Percentiles rank a stretch among this genome's conserved stretches.
These are phyloP conservation scores for Probosciger aterrimus DNA, from an alignment of 2,113 vertebrate species.

Conservation along the genomic window DNA sequence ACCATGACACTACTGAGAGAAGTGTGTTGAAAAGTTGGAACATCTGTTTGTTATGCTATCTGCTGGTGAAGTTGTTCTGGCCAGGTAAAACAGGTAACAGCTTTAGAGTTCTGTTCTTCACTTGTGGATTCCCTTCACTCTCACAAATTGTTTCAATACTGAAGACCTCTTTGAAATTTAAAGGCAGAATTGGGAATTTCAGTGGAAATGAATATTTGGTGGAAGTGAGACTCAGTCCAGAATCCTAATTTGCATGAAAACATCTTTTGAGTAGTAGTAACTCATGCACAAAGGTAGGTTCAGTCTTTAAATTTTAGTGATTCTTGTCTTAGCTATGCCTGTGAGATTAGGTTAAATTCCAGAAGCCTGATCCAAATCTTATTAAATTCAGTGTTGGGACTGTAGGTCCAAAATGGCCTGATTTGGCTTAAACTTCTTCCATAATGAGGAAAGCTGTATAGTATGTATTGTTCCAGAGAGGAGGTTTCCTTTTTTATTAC, in stretches of 20 bases:
- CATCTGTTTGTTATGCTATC: background rate
- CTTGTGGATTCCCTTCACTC: background rate
- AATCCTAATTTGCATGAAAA: background rate
- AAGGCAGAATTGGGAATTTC: background rate
- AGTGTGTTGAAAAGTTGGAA: background rate
- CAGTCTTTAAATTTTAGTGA: background rate
- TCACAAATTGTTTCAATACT: background rate
- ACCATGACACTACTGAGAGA: background rate
- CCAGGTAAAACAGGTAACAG: background rate
- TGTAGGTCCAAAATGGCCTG: background rate
- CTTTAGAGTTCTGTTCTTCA: background rate
- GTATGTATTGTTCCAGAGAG: background rate
- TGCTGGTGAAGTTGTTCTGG: background rate
- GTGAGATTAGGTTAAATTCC: background rate
- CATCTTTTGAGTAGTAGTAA: background rate
- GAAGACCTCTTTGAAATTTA: background rate
- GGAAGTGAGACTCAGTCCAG: background rate
- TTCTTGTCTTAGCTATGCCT: background rate
- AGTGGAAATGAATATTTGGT: background rate
- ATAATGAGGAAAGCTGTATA: background rate
- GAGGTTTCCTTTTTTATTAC: background rate
- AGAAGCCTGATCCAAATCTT: background rate
- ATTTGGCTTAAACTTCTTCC: background rate
- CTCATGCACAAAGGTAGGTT: background rate
- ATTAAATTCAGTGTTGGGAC: background rate